These are phyloP conservation scores for Phacellophora camtschatica DNA, from an alignment of 30 jellyfish, hydroid and myxozoan species.

Conservation along the genomic window DNA sequence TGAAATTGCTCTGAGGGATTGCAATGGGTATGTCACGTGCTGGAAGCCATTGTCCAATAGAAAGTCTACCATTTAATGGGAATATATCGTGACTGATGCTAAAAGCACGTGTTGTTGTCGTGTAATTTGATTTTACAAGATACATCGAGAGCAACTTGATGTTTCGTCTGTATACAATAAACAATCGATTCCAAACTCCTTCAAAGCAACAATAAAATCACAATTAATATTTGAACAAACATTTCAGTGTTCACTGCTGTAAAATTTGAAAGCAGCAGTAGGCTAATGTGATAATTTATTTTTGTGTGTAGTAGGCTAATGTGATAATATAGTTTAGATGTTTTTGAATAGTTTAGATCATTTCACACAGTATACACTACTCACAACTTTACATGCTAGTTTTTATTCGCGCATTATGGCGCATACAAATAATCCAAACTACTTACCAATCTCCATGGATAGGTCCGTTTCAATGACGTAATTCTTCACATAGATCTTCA, in stretches of 20 bases:
- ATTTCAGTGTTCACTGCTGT: too few relatives aligned
- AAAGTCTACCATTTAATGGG: slow-evolving; percentile 16
- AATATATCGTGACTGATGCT: slow-evolving; percentile 8
- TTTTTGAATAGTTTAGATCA: too few relatives aligned
- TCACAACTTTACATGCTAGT: too few relatives aligned
- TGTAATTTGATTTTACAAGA: slow-evolving; percentile 3
- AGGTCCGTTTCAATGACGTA: slow-evolving; percentile 32
- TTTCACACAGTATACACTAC: too few relatives aligned
- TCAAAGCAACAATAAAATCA: neutral
- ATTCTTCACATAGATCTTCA: slow-evolving; percentile 33
- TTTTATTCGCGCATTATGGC: too few relatives aligned
- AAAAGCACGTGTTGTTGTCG: slow-evolving; percentile 17
- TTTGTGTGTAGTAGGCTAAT: too few relatives aligned
- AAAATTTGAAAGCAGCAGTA: too few relatives aligned
- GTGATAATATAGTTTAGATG: too few relatives aligned
- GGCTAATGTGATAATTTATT: too few relatives aligned
- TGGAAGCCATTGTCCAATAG: slow-evolving; percentile 66
- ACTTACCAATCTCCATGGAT: slow-evolving; percentile 43
- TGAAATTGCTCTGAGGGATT: slow-evolving; percentile 30
- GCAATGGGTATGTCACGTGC: neutral
- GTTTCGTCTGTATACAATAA: slow-evolving; percentile 37
- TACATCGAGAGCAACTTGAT: slow-evolving; percentile 1
- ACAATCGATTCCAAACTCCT: slow-evolving; percentile 58
- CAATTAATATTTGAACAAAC: too few relatives aligned
- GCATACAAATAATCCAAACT: neutral